Conservation (phyloP, 1,140 invertebrate genomes). For the Odontomachus brunneus region DNA sequence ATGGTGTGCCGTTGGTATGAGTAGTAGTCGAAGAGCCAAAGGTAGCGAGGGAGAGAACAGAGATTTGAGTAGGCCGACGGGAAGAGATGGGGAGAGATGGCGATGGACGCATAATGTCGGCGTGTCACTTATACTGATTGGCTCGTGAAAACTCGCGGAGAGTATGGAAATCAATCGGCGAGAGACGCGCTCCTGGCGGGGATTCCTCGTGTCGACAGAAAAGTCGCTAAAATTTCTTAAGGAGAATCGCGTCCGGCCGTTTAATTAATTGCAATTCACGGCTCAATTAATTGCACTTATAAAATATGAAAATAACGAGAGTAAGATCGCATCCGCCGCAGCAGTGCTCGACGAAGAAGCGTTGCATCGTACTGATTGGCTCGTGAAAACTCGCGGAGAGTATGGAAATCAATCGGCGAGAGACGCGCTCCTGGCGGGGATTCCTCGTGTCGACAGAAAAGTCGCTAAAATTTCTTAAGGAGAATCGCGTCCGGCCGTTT, state of each 20-base stretch:
- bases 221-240: too few relatives aligned
- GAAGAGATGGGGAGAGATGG: background rate
- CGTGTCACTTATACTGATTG: slow-evolving; percentile 77
- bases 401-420: slow-evolving; percentile 64
- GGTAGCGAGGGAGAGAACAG: slow-evolving; percentile 3
- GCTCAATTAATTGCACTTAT: background rate
- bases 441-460: background rate
- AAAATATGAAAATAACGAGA: background rate
- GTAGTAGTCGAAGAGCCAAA: slow-evolving; percentile 44
- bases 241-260: too few relatives aligned
- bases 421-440: slow-evolving; percentile 22
- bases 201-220: background rate
- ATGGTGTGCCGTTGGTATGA: slow-evolving; percentile 59
- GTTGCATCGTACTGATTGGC: slow-evolving; percentile 53
- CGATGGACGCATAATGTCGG: slow-evolving; percentile 56
- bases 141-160: slow-evolving; percentile 61
- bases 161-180: slow-evolving; percentile 63
- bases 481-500: too few relatives aligned
- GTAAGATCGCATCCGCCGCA: background rate
- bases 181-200: slow-evolving; percentile 35
- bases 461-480: too few relatives aligned
- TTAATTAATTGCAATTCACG: background rate
- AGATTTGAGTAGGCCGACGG: background rate
- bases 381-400: slow-evolving; percentile 56
- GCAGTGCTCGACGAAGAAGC: background rate